A percentile compares a stretch with the other conserved stretches of the same genome.
phyloP scores from a whole-genome alignment of 1,140 invertebrate genomes.

The Drosophila littoralis region DNA sequence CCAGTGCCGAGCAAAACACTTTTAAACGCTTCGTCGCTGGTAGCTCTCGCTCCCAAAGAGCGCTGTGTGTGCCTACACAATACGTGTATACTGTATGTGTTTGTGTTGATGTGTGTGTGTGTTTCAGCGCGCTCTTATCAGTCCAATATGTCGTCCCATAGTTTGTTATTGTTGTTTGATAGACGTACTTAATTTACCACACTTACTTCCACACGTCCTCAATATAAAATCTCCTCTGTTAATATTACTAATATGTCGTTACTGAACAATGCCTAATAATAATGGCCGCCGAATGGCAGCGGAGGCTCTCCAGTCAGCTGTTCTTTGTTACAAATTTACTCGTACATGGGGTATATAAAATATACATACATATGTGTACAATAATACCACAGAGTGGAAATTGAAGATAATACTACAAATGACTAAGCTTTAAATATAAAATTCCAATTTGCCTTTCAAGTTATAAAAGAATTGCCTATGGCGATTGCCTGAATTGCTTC shows the following conservation, averaged over 20 bases:
- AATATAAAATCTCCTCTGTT: conserved; percentile 44
- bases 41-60: conserved; percentile 52
- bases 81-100: conserved; percentile 2
- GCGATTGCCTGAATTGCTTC: too few species aligned
- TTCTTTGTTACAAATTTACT: conserved; percentile 63
- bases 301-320: conserved; percentile 68
- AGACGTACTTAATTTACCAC: conserved; percentile 61
- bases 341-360: conserved; percentile 21
- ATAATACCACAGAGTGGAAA: background rate
- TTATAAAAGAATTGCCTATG: too few species aligned
- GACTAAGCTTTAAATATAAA: too few species aligned
- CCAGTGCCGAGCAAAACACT: conserved; percentile 67
- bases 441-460: too few species aligned
- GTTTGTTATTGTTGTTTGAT: conserved; percentile 58
- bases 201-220: conserved; percentile 69
- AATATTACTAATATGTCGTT: conserved; percentile 21
- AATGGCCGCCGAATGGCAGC: conserved; percentile 60
- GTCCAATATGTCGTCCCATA: conserved; percentile 66
- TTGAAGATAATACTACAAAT: background rate
- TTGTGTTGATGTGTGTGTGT: conserved; percentile 14
- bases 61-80: conserved; percentile 34
- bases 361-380: background rate
- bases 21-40: conserved; percentile 65
- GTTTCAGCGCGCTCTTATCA: conserved; percentile 60
- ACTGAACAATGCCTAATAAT: conserved; percentile 16